Percentiles rank a stretch among this genome's conserved stretches.
Conservation (phyloP, 2,888 invertebrate species). For the Therioaphis trifolii region DNA sequence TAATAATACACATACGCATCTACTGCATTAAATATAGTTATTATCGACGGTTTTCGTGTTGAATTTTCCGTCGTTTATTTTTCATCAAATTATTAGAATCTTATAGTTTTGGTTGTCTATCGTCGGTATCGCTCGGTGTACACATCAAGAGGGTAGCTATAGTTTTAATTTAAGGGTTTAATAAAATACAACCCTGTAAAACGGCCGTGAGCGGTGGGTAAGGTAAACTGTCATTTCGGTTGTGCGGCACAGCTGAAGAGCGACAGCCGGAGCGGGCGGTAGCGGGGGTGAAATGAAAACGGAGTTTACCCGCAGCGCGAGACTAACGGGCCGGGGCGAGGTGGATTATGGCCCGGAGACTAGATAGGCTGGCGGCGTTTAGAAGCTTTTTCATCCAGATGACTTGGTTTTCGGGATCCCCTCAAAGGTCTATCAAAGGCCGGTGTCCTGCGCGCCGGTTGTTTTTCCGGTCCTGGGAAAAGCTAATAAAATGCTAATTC, state of each 20-base stretch:
- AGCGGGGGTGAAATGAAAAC: constrained; percentile 51
- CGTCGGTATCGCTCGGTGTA: background rate
- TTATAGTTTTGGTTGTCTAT: background rate
- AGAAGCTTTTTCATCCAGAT: constrained; percentile 60
- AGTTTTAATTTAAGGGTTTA: constrained; percentile 58
- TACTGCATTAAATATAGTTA: too few relatives aligned
- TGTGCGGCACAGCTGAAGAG: background rate
- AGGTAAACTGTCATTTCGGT: constrained; percentile 32
- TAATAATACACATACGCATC: too few relatives aligned
- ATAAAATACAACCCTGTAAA: constrained; percentile 38
- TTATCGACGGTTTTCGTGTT: background rate
- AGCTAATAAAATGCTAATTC: constrained; percentile 68
- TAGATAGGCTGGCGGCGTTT: constrained; percentile 36
- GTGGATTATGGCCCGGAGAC: constrained; percentile 49
- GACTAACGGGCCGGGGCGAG: constrained; percentile 4
- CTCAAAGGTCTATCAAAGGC: constrained; percentile 62
- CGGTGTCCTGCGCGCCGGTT: constrained; percentile 55
- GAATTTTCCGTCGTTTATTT: background rate
- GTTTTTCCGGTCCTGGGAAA: constrained; percentile 59
- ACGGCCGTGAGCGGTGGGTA: constrained; percentile 12
- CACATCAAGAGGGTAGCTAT: constrained; percentile 9
- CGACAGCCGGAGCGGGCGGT: constrained; percentile 11
- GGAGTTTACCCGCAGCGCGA: constrained; percentile 31
- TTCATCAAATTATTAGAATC: constrained; percentile 29
- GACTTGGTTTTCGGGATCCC: constrained; percentile 57